Evolutionary conservation across 2,797 vertebrate species (phyloP), one percentile per base, ranked within the genome.

Genomic region (Sylvia borin): DNA sequence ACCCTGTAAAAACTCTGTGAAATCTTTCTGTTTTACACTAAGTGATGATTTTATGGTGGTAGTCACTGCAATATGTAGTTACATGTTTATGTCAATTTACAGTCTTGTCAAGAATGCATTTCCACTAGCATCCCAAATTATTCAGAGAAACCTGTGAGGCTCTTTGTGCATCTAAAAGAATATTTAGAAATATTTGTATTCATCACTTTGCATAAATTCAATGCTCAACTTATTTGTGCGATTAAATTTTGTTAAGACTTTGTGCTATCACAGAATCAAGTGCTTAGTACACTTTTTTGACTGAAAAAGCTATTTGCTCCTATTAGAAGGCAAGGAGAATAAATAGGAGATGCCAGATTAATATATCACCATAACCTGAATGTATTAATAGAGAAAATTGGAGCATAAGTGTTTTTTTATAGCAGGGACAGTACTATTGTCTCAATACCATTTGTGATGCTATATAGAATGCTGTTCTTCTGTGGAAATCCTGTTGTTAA

Each of bases 111-210:
- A 90, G 74, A 76, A 88, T 42, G 18, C 25, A 47, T 86, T 94
- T 84, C 80, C 58, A 71, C 38, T 66, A 72, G 64, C 62, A 55
- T 83, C 79, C 71, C 50, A 76, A 45, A 85, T 88, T 85, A n/a
- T 70, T 82, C 66, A 78, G 82, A 92, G 67, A 85, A 87, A 85
- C 62, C 65, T 91, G 48, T 48, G 65, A 81, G 54, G n/a, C 36
- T 88, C 73, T 91, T 25, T 1, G 2, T 81, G 15, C 26, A 60
- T 88, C 77, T 90, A 36, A 88, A 65, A 67, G 34, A 47, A 51
- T 92, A 79, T 38, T 87, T 78, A 86, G 64, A 93, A 87, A 91
- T 87, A 58, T 55, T 88, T 12, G 21, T 65, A 57, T 90, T 91
- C 51, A 72, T 90, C 4, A 25, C 65, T 89, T 88, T 57, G n/a